Evolutionary conservation across 2,113 vertebrate genomes (phyloP), one percentile per base, ranked within the genome.

Genomic region (Phocoena phocoena): DNA sequence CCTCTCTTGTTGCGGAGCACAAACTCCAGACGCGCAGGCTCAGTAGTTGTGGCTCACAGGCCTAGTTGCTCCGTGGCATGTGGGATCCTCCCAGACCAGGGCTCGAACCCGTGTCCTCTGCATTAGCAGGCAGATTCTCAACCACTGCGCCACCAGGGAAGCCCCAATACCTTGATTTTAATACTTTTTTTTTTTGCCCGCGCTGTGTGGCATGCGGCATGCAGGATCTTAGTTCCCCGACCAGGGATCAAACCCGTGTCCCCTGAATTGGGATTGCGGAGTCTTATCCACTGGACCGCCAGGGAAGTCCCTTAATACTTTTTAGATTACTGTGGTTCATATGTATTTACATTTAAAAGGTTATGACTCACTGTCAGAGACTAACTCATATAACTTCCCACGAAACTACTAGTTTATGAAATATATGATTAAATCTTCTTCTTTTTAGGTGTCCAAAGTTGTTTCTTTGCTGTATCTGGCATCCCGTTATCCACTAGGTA

Each of bases 391-490:
- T 50, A 80, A 41, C 41, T 70, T 77, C 17, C 26, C 26, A 10
- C 62, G 63, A 86, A 91, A 53, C 71, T 88, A 47, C 50, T 85
- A 50, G 62, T 70, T 91, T 23, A 41, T 91, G 88, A 47, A 50
- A 58, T 76, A 38, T n/a, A 62, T 80, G 73, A 81, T 28, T 15
- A 88, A 63, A 73, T 63, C 9, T 84, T 84, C 36, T 82, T 21
- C 15, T 70, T 93, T 79, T 80, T 80, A 55, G 26, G 73, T 92
- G 23, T 81, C 31, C 36, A 74, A 9, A 92, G 36, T 44, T 65
- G 8, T 92, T 95, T 63, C 55, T 95, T 81, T 92, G 44, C 94
- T 81, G 36, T 47, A 20, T 73, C 41, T 65, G n/a, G 70, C 55
- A 55, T 65, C n/a, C 9, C 31, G 8, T 92, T 81, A 63, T 60